phyloP scores from a whole-genome alignment of 1,140 invertebrate genomes.

The Archivesica marissinica region DNA sequence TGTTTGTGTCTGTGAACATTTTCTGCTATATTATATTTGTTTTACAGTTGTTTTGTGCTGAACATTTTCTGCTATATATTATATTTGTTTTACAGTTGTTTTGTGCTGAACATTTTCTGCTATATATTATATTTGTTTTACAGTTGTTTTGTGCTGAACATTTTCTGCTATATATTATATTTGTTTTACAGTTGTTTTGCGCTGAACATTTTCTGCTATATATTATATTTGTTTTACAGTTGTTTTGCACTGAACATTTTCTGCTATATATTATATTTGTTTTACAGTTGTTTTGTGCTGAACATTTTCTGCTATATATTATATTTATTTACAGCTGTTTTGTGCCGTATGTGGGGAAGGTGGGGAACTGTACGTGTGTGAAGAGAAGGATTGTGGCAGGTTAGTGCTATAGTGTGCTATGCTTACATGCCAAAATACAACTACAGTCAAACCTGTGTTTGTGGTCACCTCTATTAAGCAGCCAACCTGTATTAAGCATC shows the following conservation, averaged over 20 bases:
- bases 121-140: too few relatives aligned
- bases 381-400: conserved; percentile 46
- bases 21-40: neutral
- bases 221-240: neutral
- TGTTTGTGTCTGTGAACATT: neutral
- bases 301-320: too few relatives aligned
- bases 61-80: neutral
- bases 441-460: too few relatives aligned
- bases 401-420: neutral
- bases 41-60: neutral
- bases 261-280: neutral
- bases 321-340: conserved; percentile 43
- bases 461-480: too few relatives aligned
- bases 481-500: too few relatives aligned
- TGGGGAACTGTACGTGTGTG: conserved; percentile 39
- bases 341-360: conserved; percentile 39
- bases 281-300: neutral
- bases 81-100: neutral
- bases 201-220: neutral
- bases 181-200: too few relatives aligned
- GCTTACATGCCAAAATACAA: neutral
- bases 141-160: too few relatives aligned
- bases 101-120: too few relatives aligned
- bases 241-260: neutral
- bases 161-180: neutral